Percentiles rank a stretch among this genome's conserved stretches.
These are phyloP conservation scores for Eupithecia vulgata DNA, from an alignment of 2,888 invertebrate species.

Conservation along the genomic window DNA sequence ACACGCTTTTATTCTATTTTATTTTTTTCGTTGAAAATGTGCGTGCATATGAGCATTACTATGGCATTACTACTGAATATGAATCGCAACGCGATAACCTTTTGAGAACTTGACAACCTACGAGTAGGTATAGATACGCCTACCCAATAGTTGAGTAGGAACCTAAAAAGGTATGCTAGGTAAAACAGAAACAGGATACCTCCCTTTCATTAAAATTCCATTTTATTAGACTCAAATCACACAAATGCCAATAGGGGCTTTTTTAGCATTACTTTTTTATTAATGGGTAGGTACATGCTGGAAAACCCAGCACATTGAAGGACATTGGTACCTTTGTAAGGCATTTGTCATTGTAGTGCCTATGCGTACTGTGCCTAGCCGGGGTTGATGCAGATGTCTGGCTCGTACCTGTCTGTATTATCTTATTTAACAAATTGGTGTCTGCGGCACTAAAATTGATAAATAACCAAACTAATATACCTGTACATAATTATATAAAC, in stretches of 20 bases:
- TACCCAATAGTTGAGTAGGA: not conserved
- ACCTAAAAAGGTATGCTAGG: not conserved
- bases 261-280: too few relatives aligned
- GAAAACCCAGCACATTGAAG: not conserved
- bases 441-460: not conserved
- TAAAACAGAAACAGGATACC: not conserved
- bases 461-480: not conserved
- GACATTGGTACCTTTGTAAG: not conserved
- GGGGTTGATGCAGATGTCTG: not conserved
- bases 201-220: not conserved
- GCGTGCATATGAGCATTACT: conserved; percentile 50
- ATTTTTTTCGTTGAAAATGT: conserved; percentile 61
- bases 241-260: not conserved
- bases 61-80: too few relatives aligned
- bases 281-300: not conserved
- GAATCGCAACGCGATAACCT: conserved; percentile 32
- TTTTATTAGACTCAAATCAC: not conserved
- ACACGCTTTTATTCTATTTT: conserved; percentile 60
- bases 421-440: not conserved
- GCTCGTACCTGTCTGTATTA: not conserved
- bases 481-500: too few relatives aligned
- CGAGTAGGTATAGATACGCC: too few relatives aligned
- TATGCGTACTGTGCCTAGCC: not conserved
- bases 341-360: not conserved
- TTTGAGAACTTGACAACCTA: too few relatives aligned